Base-by-base conservation (phyloP, 1,140 invertebrate genomes). In the Trinorchestia longiramus region DNA sequence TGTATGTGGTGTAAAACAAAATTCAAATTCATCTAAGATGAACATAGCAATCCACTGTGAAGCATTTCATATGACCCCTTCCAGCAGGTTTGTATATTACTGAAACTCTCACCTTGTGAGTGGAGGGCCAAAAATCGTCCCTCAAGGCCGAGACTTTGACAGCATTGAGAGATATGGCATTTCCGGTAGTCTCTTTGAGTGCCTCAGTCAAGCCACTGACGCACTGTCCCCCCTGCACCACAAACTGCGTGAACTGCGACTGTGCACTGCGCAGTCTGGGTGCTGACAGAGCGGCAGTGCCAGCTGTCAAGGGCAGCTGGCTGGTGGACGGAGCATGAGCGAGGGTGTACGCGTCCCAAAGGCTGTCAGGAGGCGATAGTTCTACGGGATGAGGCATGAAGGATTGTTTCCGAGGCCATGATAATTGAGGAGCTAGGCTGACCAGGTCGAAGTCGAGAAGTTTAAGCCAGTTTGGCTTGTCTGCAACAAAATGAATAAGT, bases 371-470 rank as follows among this genome's bases (percentile, higher is more conserved):
- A 19, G 92, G 40, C 8, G 92, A 40, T 15, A 94, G 44, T n/a
- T 4, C 41, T 28, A 98, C 98, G 17, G 98, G 98, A 96, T 98
- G 98, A 90, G 98, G 97, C 47, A 98, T 97, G 95, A 17, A 95
- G 53, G 91, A 96, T 95, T 95, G 96, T 43, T 57, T 96, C 45
- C 96, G 95, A 41, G 96, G 87, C 62, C 95, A 95, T 8, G 96
- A 96, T 87, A 99, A 97, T 97, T 99, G 98, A 0, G 99, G 99
- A n/a, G 99, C 98, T 95, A 99, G 97, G 96, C 98, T 99, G 96
- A 98, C 98, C n/a, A 99, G 97, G 96, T 99, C 98, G 97, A 99
- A 99, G 45, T 99, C 99, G 0, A 99, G 98, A 92, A 98, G 98
- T 19, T 98, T 97, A 96, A 99, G 97, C 99, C 99, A 99, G 95